Conservation (phyloP, 2,888 invertebrate species). For the Mamestra brassicae region DNA sequence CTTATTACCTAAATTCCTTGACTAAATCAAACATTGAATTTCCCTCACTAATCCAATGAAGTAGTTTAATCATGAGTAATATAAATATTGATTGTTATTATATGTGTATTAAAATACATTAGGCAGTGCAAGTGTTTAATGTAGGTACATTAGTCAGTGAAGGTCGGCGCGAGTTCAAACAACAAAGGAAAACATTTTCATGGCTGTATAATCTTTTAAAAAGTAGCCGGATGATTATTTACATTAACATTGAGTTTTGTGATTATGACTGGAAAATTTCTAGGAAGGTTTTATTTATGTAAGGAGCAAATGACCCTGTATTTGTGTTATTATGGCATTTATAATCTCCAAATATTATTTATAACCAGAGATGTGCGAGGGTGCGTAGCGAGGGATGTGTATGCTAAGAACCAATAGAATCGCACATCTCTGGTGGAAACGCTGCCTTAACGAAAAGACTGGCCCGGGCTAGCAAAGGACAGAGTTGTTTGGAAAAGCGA, state of each 20-base stretch:
- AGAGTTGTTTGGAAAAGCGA: no score
- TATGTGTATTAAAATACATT: conserved; percentile 30
- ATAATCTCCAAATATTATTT: no score
- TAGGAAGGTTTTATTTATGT: not conserved
- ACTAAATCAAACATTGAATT: not conserved
- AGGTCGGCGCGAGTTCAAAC: conserved; percentile 36
- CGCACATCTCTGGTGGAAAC: no score
- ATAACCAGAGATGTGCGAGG: no score
- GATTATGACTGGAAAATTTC: conserved; percentile 1
- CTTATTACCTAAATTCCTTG: no score
- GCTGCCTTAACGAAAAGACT: no score
- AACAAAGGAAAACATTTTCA: conserved; percentile 48
- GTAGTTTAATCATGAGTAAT: conserved; percentile 18
- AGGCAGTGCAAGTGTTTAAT: not conserved
- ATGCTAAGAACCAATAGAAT: no score
- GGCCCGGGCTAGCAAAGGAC: no score
- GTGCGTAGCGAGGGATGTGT: no score
- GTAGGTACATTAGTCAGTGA: conserved; percentile 45
- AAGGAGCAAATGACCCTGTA: no score
- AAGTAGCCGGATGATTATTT: conserved; percentile 14
- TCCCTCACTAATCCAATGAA: conserved; percentile 5
- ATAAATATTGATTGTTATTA: not conserved
- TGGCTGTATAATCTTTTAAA: conserved; percentile 34
- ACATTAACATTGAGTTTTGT: not conserved
- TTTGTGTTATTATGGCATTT: no score